Base-by-base conservation (phyloP, 2,888 invertebrate species). In the Dicyrtoma fusca region DNA sequence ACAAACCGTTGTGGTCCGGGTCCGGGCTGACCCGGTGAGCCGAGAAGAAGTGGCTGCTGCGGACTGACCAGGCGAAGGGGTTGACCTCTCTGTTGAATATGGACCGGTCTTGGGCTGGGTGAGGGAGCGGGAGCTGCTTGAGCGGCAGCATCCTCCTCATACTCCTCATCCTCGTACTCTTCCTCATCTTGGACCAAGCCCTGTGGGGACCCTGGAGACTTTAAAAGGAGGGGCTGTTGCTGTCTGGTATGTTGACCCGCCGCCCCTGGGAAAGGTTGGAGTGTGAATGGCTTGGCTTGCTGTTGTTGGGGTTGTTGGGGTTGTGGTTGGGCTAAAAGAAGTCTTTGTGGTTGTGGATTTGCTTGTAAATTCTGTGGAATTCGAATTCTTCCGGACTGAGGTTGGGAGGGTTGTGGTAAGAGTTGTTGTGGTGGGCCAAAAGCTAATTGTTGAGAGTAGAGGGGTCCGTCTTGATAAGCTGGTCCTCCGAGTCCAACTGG, bases 131-230 rank as follows among this genome's bases (percentile, higher is more conserved):
- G 71, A 10, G 45, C 57, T 11, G 62, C 70, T 1, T 62, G 53
- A 19, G 71, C 62, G 17, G 74, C 57, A n/a, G 62, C 42, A 72
- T 79, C 79, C 23, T 80, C 80, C 8, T 80, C 80, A 63, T 80
- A 79, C 57, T 80, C 80, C 21, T 80, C 79, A 45, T 78, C 76
- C 59, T 80, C 79, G 45, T 80, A 79, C 45, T 80, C 80, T 34
- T 80, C 80, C n/a, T 80, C 80, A 17, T 77, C 78, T 44, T 73
- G 21, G 11, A 75, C 64, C 49, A 75, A 34, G 3, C 59, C 21
- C 0, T 65, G 57, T 11, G 64, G 42, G 11, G 23, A 62, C 21
- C 21, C 53, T 17, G 79, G 76, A 4, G 76, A 76, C 6, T 61
- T 57, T 42, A 51, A 44, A 44, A 59, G 45, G 23, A 44, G 26